Evolutionary conservation across 1,140 invertebrate genomes (phyloP), one percentile per base, ranked within the genome.

Genomic region (Acromyrmex charruanus): DNA sequence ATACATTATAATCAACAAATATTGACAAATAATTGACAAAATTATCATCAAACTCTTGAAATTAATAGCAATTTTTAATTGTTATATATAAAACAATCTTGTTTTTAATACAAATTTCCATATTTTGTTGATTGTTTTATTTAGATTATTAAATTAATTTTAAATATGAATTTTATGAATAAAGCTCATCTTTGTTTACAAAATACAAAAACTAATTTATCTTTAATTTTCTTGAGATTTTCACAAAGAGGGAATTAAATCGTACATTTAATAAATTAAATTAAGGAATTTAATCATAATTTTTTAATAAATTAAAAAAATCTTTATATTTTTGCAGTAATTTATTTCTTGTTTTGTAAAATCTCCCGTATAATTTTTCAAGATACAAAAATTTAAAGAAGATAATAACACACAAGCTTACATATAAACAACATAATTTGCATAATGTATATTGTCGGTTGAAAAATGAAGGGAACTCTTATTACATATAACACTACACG

Each of bases 1-100:
- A 58, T 21, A 58, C 59, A 63, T 63, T 63, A 16, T 28, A 28
- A 28, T 61, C 21, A 25, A 59, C n/a, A 14, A 7, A 16, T 12
- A 25, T 12, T 59, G 2, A 4, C 7, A 59, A 25, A 1, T 59
- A 25, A 53, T 25, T 25, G 2, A 59, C 58, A 59, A 59, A 59
- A 59, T 59, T 59, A 59, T 12, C 1, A 12, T 10, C 10, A 25
- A 59, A 59, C 9, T 25, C 1, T 63, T 63, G n/a, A 21, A 9
- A 58, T 10, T 63, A 63, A 63, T 63, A 63, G 14, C 16, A 63
- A 63, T 16, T 31, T 63, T 63, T 63, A 63, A 63, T 31, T 31
- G 25, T 59, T 31, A 63, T 7, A 16, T 14, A 16, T 16, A 16
- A 63, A 63, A 31, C 7, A 63, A 63, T 28, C 21, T 61, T 18